These are phyloP conservation scores for Dryocosmus kuriphilus DNA, from an alignment of 2,888 invertebrate species.

Conservation along the genomic window DNA sequence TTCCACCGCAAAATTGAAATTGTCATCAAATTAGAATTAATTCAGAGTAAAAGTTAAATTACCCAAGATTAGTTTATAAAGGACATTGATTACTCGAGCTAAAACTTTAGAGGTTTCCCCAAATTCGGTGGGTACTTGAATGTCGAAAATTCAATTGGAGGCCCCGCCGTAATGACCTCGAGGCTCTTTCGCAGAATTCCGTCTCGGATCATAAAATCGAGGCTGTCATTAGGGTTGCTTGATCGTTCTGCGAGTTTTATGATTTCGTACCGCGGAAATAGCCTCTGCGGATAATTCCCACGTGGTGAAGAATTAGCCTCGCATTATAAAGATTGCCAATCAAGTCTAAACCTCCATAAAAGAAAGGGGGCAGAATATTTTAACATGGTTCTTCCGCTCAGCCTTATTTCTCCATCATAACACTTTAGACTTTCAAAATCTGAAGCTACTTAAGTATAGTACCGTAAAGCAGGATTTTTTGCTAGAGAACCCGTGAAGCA, in stretches of 20 bases:
- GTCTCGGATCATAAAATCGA: conserved; percentile 63
- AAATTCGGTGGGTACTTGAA: neutral
- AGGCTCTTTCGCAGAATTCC: conserved; percentile 63
- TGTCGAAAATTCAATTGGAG: conserved; percentile 47
- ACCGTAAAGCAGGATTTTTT: neutral
- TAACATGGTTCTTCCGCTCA: neutral
- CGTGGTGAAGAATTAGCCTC: conserved; percentile 1
- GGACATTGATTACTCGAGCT: neutral
- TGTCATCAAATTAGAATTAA: neutral
- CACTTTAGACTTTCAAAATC: neutral
- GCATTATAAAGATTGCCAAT: conserved; percentile 31
- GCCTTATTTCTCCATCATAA: neutral
- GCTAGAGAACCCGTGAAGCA: neutral
- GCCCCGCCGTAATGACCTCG: conserved; percentile 58
- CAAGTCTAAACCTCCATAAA: conserved; percentile 1
- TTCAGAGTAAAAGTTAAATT: neutral
- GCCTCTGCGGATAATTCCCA: conserved; percentile 16
- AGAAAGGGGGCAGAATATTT: neutral
- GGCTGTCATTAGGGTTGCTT: conserved; percentile 63
- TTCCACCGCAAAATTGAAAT: neutral
- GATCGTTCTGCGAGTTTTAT: conserved; percentile 61
- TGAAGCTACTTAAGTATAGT: neutral
- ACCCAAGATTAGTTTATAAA: neutral
- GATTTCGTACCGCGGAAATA: conserved; percentile 30
- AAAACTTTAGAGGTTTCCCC: neutral